Evolutionary conservation across 1,140 invertebrate genomes (phyloP).

Genomic region (Euschistus heros): DNA sequence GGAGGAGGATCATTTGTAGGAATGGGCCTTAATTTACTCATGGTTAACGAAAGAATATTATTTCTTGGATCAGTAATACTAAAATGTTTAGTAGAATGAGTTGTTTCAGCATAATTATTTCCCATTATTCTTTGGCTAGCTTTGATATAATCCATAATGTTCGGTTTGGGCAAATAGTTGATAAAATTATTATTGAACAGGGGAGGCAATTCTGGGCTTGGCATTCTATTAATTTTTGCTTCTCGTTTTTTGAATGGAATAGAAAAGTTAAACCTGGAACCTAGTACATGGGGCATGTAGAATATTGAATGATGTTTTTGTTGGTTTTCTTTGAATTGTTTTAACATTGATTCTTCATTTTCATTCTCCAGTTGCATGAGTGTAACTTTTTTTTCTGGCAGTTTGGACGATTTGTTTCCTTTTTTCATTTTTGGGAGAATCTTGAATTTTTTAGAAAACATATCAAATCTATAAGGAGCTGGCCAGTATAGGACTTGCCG

Average conservation of each 20-base stretch:
- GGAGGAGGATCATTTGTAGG: not conserved
- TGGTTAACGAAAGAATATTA: not conserved
- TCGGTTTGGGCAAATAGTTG: not conserved
- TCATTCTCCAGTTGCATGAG: constrained; percentile 12
- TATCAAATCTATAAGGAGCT: not conserved
- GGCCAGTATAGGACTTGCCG: not conserved
- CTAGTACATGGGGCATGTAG: not conserved
- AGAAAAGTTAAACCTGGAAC: not conserved
- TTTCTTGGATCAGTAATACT: not conserved
- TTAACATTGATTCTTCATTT: constrained; percentile 11
- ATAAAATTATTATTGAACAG: not conserved
- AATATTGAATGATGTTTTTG: not conserved
- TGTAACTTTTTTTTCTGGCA: constrained; percentile 9
- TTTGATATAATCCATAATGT: not conserved
- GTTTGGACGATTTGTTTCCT: not conserved
- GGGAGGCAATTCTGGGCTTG: not conserved
- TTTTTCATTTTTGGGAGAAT: not conserved
- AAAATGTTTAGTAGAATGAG: not conserved
- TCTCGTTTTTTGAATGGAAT: not conserved
- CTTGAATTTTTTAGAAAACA: not conserved
- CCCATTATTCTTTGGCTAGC: not conserved
- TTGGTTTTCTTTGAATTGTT: constrained; percentile 12
- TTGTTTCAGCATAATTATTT: not conserved
- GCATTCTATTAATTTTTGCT: not conserved
- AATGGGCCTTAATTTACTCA: not conserved